Base-by-base conservation (phyloP, 92 coral and sea anemone genomes). In the Pocillopora meandrina region DNA sequence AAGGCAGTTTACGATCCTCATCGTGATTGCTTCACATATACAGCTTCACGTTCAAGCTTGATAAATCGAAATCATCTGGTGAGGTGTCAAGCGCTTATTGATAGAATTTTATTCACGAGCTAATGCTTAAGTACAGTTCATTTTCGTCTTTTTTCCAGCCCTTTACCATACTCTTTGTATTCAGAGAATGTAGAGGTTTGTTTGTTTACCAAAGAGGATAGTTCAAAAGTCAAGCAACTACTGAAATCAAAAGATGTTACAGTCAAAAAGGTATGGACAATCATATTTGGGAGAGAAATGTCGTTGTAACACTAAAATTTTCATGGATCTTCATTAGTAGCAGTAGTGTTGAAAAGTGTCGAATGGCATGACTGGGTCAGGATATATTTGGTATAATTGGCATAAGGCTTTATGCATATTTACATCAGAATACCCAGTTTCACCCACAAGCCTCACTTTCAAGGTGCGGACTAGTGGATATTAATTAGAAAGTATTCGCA, bases 161-260 rank as follows among this genome's bases (percentile, higher is more conserved):
- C 95, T 9, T 65, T 96, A 55, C 90, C 93, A 65, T 79, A 90
- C 72, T 75, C 93, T 1, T 59, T 96, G 71, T 89, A 91, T 72
- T 88, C 99, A 76, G 95, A 86, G 71, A 85, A 71, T 20, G 81
- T 82, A 21, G 99, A 92, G 59, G 93, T 94, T 12, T 96, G 99
- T 69, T 85, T 96, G 26, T 84, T 96, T 75, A 75, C 90, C 33
- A 96, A 96, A 82, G 91, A 85, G 12, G 93, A 92, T 64, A 86
- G 95, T 9, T 87, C 94, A 59, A 78, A 63, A 26, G 92, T 81
- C 36, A 96, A 96, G 80, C 93, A 87, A 74, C 78, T 87, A 56
- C 71, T 96, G 36, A 91, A 94, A 67, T 56, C 90, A 3, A 93
- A 93, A 31, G 96, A 89, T 23, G 92, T 96, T 36, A 77, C 90